phyloP scores from a whole-genome alignment of 2,888 invertebrate genomes.

The Andrena chrysosceles region DNA sequence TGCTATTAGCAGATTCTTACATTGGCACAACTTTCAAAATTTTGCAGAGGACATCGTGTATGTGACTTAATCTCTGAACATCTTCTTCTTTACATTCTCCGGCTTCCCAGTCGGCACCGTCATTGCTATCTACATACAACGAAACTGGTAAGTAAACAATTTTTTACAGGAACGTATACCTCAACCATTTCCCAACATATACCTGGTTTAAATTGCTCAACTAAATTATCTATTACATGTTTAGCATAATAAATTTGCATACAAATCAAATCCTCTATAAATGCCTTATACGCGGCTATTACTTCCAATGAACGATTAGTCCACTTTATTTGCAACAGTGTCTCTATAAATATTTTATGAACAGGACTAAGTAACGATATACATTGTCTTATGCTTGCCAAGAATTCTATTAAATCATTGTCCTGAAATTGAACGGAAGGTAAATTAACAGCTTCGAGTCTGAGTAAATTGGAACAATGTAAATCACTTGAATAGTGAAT shows the following conservation, averaged over 20 bases:
- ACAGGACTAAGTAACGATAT: constrained; percentile 87
- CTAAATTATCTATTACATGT: constrained; percentile 87
- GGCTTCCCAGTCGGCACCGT: constrained; percentile 87
- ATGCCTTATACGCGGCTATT: constrained; percentile 87
- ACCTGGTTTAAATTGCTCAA: constrained; percentile 88
- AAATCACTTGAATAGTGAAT: not conserved
- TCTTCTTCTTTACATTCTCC: constrained; percentile 87
- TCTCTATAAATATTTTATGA: constrained; percentile 87
- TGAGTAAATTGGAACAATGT: not conserved
- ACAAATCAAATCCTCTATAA: constrained; percentile 89
- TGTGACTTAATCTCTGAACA: constrained; percentile 87
- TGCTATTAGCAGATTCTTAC: constrained; percentile 82
- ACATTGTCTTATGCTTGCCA: constrained; percentile 87
- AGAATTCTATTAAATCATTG: constrained; percentile 86
- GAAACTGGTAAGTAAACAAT: constrained; percentile 48
- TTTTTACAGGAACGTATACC: not conserved
- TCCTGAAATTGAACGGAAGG: constrained; percentile 84
- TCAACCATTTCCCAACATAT: constrained; percentile 61
- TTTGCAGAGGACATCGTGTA: constrained; percentile 87
- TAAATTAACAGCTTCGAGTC: constrained; percentile 10
- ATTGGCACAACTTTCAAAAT: constrained; percentile 87
- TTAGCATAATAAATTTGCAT: constrained; percentile 89
- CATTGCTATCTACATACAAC: constrained; percentile 81
- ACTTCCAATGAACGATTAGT: constrained; percentile 85
- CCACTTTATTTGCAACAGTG: constrained; percentile 88